A percentile compares a stretch with the other conserved stretches of the same genome.
phyloP scores from a whole-genome alignment of 2,888 invertebrate genomes.

The Taphrorychus bicolor region DNA sequence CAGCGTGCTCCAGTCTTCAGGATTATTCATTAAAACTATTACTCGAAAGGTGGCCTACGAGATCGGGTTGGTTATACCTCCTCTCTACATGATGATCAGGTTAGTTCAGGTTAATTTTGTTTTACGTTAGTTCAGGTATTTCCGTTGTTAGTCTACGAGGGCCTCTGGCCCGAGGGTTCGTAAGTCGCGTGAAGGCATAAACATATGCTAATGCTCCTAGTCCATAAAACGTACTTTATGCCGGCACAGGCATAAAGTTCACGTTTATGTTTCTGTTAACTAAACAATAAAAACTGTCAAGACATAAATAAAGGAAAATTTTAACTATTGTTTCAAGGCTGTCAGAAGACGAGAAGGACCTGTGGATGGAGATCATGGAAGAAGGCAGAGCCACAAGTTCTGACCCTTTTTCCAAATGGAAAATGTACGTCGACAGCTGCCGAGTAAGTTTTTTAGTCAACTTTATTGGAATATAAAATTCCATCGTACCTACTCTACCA shows the following conservation, averaged over 20 bases:
- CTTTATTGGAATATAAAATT: no score
- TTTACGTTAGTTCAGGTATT: not conserved
- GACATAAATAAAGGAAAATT: no score
- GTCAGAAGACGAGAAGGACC: conserved; percentile 42
- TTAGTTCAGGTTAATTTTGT: conserved; percentile 26
- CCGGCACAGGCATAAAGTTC: no score
- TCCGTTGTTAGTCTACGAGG: not conserved
- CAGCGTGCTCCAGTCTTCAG: conserved; percentile 65
- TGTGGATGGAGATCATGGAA: conserved; percentile 49
- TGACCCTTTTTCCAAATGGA: conserved; percentile 56
- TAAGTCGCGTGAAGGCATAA: no score
- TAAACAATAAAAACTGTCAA: no score
- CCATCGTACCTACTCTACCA: not conserved
- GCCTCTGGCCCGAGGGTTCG: no score
- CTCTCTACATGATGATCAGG: conserved; percentile 55
- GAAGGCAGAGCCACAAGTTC: conserved; percentile 39
- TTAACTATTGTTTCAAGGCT: no score
- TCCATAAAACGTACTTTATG: no score
- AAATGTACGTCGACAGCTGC: conserved; percentile 61
- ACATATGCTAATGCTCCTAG: no score
- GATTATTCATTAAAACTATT: conserved; percentile 60
- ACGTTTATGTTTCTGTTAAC: no score
- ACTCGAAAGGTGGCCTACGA: conserved; percentile 52
- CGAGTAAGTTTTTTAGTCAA: no score
- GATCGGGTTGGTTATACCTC: conserved; percentile 53